Conservation (phyloP, 2,888 invertebrate species). For the Sarcophaga variegata region DNA sequence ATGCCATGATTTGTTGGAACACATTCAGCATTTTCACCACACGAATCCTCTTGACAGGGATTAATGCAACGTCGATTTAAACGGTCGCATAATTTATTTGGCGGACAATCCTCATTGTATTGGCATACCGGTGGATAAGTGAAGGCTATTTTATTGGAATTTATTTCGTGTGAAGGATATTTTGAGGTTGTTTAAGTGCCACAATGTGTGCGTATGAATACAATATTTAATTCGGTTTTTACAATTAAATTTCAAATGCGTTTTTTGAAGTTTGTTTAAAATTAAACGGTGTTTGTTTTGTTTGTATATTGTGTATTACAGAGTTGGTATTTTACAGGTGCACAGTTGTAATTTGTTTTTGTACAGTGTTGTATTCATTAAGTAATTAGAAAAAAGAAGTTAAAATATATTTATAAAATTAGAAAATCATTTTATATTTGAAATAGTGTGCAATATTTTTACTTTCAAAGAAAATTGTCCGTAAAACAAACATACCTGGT, state of each 20-base stretch:
- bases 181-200: conserved; percentile 46
- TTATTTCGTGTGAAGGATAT: conserved; percentile 31
- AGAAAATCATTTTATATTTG: conserved; percentile 38
- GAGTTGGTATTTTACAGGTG: conserved; percentile 57
- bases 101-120: conserved; percentile 95
- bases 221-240: conserved; percentile 30
- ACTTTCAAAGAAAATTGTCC: not conserved
- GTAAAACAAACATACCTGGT: conserved; percentile 84
- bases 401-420: conserved; percentile 57
- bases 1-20: conserved; percentile 89
- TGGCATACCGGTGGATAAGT: conserved; percentile 87
- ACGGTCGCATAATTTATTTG: conserved; percentile 92
- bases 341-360: conserved; percentile 70
- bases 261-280: conserved; percentile 9
- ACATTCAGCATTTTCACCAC: conserved; percentile 92
- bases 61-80: conserved; percentile 92
- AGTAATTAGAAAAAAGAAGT: conserved; percentile 53
- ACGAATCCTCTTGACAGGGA: conserved; percentile 90
- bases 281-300: not conserved
- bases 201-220: conserved; percentile 39
- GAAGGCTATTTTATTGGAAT: conserved; percentile 77
- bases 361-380: conserved; percentile 76
- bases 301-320: conserved; percentile 10
- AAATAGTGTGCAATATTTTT: conserved; percentile 23
- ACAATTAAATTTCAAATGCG: conserved; percentile 30